Conservation (phyloP, 1,140 invertebrate species). For the Polypedilum pembai region DNA sequence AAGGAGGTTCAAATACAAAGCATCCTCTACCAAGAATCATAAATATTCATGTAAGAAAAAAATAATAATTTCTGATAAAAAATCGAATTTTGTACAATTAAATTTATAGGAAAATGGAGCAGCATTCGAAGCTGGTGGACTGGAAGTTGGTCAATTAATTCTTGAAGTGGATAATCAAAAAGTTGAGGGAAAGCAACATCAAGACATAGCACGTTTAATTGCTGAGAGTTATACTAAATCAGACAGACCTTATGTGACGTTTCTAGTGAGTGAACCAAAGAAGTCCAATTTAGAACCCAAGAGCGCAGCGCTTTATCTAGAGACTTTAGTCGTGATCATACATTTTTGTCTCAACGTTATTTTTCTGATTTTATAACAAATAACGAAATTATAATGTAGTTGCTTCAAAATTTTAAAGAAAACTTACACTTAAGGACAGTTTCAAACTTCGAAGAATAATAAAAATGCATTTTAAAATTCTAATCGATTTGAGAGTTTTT, state of each 20-base stretch:
- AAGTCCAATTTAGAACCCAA: conserved; percentile 74
- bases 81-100: background rate
- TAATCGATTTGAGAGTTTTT: background rate
- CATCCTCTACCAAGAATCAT: conserved; percentile 85
- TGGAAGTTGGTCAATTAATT: conserved; percentile 84
- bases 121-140: conserved; percentile 74
- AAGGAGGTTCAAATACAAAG: conserved; percentile 86
- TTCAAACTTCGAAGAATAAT: conserved; percentile 23
- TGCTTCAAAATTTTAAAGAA: background rate
- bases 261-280: conserved; percentile 73
- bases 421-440: background rate
- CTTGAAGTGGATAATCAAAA: conserved; percentile 77
- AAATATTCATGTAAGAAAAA: conserved; percentile 74
- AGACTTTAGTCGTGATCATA: conserved; percentile 44
- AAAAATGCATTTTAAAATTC: conserved; percentile 18
- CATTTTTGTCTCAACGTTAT: conserved; percentile 23
- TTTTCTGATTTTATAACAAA: conserved; percentile 15
- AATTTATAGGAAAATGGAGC: conserved; percentile 72
- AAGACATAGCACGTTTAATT: conserved; percentile 70
- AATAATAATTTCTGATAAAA: background rate
- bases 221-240: conserved; percentile 78
- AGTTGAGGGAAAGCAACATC: conserved; percentile 62
- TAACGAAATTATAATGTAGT: conserved; percentile 22
- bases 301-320: conserved; percentile 67
- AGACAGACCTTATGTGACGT: conserved; percentile 69